These are phyloP conservation scores for Icerya purchasi DNA, from an alignment of 2,888 invertebrate species.

Conservation along the genomic window DNA sequence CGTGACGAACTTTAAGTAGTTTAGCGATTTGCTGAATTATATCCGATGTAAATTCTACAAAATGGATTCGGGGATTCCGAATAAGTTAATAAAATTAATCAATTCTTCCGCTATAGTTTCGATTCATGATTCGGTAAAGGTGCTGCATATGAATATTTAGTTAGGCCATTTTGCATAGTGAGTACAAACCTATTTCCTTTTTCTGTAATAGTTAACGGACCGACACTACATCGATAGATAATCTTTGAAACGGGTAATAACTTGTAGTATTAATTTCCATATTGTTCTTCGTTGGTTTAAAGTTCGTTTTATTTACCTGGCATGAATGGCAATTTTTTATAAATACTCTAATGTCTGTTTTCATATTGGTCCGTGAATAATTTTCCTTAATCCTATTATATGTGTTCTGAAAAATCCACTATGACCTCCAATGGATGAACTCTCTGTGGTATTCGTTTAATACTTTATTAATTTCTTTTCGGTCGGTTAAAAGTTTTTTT, in stretches of 20 bases:
- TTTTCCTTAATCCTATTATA: background rate
- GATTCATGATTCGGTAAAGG: background rate
- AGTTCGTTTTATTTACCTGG: background rate
- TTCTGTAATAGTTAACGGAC: no score
- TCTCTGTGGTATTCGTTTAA: no score
- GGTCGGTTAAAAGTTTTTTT: no score
- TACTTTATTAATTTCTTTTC: no score
- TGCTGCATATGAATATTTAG: background rate
- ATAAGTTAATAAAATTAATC: background rate
- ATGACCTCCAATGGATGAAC: background rate
- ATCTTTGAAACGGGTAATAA: no score
- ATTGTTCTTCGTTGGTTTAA: background rate
- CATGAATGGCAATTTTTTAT: background rate
- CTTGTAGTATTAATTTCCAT: background rate
- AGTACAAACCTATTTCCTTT: background rate
- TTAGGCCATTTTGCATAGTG: background rate
- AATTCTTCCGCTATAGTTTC: background rate
- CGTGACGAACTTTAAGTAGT: no score
- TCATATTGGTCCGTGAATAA: background rate
- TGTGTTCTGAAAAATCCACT: background rate
- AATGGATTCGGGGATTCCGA: background rate
- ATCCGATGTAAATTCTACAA: no score
- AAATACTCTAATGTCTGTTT: background rate
- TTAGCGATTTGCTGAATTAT: no score
- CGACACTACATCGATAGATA: no score